Evolutionary conservation across 1,140 invertebrate species (phyloP).

Genomic region (Chironomus tepperi): DNA sequence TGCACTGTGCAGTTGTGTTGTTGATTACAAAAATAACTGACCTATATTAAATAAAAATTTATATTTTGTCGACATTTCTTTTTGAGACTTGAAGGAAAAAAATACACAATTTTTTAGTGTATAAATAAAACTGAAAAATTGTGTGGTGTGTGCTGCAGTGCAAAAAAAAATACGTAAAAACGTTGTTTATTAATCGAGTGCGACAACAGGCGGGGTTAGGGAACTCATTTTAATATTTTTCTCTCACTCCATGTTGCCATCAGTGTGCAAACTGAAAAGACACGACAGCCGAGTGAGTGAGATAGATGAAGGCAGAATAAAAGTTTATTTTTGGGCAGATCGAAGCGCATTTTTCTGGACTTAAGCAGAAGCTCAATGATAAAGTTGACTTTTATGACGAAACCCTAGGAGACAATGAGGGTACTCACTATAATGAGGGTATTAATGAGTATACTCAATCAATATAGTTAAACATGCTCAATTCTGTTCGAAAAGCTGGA

Average conservation of each 20-base stretch:
- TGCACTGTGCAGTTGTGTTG: background rate
- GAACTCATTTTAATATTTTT: background rate
- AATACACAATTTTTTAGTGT: background rate
- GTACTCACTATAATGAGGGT: too few species aligned
- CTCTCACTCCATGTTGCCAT: background rate
- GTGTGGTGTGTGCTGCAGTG: background rate
- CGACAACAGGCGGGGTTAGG: slow-evolving; percentile 3
- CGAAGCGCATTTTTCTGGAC: too few species aligned
- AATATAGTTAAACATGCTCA: too few species aligned
- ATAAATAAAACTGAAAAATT: background rate
- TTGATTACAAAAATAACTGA: slow-evolving; percentile 14
- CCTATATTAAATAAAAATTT: background rate
- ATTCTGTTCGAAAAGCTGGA: too few species aligned
- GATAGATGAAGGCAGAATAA: background rate
- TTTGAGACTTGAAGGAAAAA: background rate
- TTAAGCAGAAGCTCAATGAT: too few species aligned
- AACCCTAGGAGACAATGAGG: too few species aligned
- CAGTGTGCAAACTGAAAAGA: background rate
- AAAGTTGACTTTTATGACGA: background rate
- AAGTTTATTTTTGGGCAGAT: background rate
- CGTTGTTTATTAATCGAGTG: background rate
- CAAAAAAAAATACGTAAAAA: background rate
- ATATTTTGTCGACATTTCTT: background rate
- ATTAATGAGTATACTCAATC: too few species aligned
- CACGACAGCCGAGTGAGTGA: background rate